Evolutionary conservation across 2,113 vertebrate genomes (phyloP), one percentile per base, ranked within the genome.

Genomic region (mouse (Mus musculus)): DNA sequence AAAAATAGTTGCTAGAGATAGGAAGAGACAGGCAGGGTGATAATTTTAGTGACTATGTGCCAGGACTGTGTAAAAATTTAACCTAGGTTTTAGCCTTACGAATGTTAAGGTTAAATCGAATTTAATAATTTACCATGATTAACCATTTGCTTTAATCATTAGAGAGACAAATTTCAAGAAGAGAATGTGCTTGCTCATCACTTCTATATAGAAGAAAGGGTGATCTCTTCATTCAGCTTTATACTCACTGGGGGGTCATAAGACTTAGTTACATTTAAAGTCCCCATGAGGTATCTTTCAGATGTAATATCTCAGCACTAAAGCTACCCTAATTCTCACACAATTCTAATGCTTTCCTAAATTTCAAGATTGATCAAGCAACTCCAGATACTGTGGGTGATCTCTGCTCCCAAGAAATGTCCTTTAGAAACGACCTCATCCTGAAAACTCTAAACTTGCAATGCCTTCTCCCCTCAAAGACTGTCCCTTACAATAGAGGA

Each of bases 341-440:
- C 52, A 72, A 82, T 36, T 95, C 28, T 67, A 30, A 84, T 46
- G n/a, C 76, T 90, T 90, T 92, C 33, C 80, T 84, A 86, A 77
- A 39, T 91, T 96, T 86, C 12, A 86, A 91, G 78, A 95, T 59
- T 92, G 67, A 49, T 28, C 56, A 36, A 97, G 67, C 54, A 87
- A 49, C 36, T 71, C 59, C 89, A 91, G n/a, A 19, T 5, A 56
- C 73, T 13, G 1, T 46, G 30, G 56, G n/a, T 52, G 17, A 54
- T 92, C 91, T 26, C 59, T 52, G 86, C 24, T 95, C 39, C 80
- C 56, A 56, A 63, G 91, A 88, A 65, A 80, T 19, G 30, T 56
- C 10, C 52, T 72, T 96, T 85, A 4, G 39, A 39, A 85, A 33
- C 4, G 6, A 85, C 6, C 4, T 33, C 76, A 46, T 54, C 33